Base-by-base conservation (phyloP, 2,113 vertebrate genomes). In the Onychorhynchus coronatus region DNA sequence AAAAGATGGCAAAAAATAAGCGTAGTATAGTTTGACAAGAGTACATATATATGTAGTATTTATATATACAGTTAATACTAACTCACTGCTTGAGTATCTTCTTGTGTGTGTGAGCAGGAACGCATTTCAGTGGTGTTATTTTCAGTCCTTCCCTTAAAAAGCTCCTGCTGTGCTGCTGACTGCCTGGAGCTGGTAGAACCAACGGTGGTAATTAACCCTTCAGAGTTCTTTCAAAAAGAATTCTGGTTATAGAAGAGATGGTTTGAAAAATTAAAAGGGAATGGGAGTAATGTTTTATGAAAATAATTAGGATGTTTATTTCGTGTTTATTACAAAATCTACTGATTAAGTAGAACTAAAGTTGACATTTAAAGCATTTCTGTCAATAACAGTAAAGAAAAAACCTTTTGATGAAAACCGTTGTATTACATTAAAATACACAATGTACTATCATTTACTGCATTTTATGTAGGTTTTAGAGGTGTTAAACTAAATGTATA, bases 11-110 rank as follows among this genome's bases (percentile, higher is more conserved):
- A 59, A 63, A 50, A 65, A 44, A 21, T 21, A 67, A 17, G 19
- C 7, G 33, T 25, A 33, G 18, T 28, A 33, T 6, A 47, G 3
- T 67, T 63, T 67, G 23, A 27, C 11, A 78, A 55, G 25, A 2
- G 0, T 23, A 9, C 16, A 17, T 23, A 42, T 20, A 18, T 22
- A 18, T n/a, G 20, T 46, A 2, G 0, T 21, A 8, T 17, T 12
- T 21, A 47, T 20, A 19, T 17, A 18, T 19, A 11, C 11, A 49
- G 6, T 13, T 46, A 72, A 75, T 8, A 41, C 4, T 28, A 39
- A n/a, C 5, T 59, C 55, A 44, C 14, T 66, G 5, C 24, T 42
- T 42, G 24, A 56, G 2, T 53, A 20, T 42, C 41, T 62, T 37
- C 49, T 50, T 42, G 21, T 9, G 10, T 27, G 12, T 23, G 35